Percentiles rank a stretch among this genome's conserved stretches.
Evolutionary conservation across 2,797 vertebrate species (phyloP).

Genomic region (Pipistrellus nathusii): DNA sequence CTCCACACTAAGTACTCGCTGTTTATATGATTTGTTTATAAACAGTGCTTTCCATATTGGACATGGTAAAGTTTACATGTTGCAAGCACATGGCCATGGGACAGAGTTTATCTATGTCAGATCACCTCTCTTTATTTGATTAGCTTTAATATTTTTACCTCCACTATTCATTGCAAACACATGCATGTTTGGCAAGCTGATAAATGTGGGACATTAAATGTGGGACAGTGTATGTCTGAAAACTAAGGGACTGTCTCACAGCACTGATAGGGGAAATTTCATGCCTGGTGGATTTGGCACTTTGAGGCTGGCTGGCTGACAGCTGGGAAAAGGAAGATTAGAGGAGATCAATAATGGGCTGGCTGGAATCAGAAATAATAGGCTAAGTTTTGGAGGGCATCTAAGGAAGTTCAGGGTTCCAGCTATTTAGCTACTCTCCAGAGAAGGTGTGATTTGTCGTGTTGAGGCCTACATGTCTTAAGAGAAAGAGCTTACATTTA

Average conservation of each 20-base stretch:
- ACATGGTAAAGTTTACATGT: conserved; percentile 61
- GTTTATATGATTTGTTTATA: conserved; percentile 62
- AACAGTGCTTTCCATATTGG: conserved; percentile 76
- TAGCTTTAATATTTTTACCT: conserved; percentile 61
- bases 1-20: background rate
- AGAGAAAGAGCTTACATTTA: conserved; percentile 51
- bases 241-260: conserved; percentile 65
- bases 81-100: conserved; percentile 49
- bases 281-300: conserved; percentile 64
- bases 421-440: background rate
- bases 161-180: conserved; percentile 62
- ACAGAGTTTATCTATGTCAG: conserved; percentile 32
- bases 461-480: background rate
- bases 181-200: conserved; percentile 3
- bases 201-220: conserved; percentile 63
- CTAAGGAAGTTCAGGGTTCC: background rate
- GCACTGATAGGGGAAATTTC: conserved; percentile 69
- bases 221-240: conserved; percentile 54
- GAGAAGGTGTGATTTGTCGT: conserved; percentile 45
- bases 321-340: conserved; percentile 57
- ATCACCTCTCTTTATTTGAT: conserved; percentile 56
- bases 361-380: conserved; percentile 53
- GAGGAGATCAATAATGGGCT: conserved; percentile 56
- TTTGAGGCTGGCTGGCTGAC: conserved; percentile 71
- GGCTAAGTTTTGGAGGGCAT: conserved; percentile 47